Base-by-base conservation (phyloP, 1,140 invertebrate species). In the Hylaeus volcanicus region DNA sequence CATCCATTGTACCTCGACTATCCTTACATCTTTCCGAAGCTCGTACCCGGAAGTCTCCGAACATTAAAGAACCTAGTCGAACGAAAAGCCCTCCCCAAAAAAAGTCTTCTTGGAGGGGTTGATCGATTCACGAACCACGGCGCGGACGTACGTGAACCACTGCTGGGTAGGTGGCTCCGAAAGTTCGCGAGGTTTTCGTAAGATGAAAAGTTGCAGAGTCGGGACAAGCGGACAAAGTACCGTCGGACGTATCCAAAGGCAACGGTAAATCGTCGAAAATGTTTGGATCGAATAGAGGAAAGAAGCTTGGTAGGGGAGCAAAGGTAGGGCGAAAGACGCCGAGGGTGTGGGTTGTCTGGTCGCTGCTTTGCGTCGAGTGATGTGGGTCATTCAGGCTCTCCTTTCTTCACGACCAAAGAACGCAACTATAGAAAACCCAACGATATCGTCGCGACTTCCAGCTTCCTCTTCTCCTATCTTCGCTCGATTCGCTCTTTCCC, bases 231-330 rank as follows among this genome's bases (percentile, higher is more conserved):
- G 9, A 9, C 6, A 9, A 51, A 51, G 9, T 45, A 45, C 58
- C 79, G 56, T 14, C 65, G 48, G 2, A 26, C 51, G 39, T 58
- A 58, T 58, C 14, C 15, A 58, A 70, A 8, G 60, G 65, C 43
- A 37, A 14, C 55, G 26, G 64, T 79, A 82, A 82, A 82, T 82
- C 74, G 61, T 82, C 66, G 72, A 68, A 82, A 74, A 82, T 78
- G 71, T 79, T 53, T 63, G 37, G 39, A 65, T 48, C 48, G 61
- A 65, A 71, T 45, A 70, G 39, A 56, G 11, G 5, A 14, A 45
- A 70, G 45, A 56, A 61, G 37, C n/a, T 64, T 61, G 58, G 39
- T 2, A n/a, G 43, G 43, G 74, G 56, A 61, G 26, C 55, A n/a
- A 64, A 45, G 26, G 26, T 26, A 26, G 51, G 66, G n/a, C 51